phyloP scores from a whole-genome alignment of 1,140 invertebrate species.

The Chrysoperla carnea region DNA sequence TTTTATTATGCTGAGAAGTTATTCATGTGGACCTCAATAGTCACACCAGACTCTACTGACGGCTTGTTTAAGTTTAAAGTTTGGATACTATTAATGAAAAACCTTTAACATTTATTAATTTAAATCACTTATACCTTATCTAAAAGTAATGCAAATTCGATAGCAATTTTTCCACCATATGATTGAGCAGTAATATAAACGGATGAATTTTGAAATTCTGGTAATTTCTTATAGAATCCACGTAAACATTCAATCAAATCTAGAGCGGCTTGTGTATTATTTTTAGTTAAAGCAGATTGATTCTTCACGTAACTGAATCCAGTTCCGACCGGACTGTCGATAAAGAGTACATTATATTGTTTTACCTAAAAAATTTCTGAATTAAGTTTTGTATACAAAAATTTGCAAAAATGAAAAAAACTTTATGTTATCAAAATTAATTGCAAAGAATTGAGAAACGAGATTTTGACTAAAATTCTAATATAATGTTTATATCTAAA shows the following conservation, averaged over 20 bases:
- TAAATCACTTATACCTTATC: slow-evolving; percentile 28
- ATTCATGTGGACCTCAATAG: too few relatives aligned
- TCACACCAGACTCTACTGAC: too few relatives aligned
- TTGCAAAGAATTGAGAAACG: too few relatives aligned
- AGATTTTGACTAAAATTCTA: too few relatives aligned
- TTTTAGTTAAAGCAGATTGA: slow-evolving; percentile 29
- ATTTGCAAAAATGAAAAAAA: too few relatives aligned
- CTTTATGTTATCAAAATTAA: too few relatives aligned
- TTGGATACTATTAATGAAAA: background rate
- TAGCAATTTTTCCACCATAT: slow-evolving; percentile 81
- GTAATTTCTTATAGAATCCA: slow-evolving; percentile 39
- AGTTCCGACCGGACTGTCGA: slow-evolving; percentile 83
- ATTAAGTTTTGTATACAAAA: too few relatives aligned
- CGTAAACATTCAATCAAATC: slow-evolving; percentile 57
- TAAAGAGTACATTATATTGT: slow-evolving; percentile 63
- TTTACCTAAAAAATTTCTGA: slow-evolving; percentile 37
- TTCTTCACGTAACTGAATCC: slow-evolving; percentile 70
- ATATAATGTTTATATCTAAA: too few relatives aligned
- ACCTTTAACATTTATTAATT: background rate
- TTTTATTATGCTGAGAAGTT: slow-evolving; percentile 1
- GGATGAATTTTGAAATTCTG: slow-evolving; percentile 48
- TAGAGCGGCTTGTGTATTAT: slow-evolving; percentile 52
- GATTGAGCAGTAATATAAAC: slow-evolving; percentile 73
- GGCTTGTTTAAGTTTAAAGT: background rate
- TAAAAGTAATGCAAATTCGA: slow-evolving; percentile 49